Evolutionary conservation across 2,888 invertebrate genomes (phyloP), one percentile per base, ranked within the genome.

Genomic region (Agonum fuliginosum): DNA sequence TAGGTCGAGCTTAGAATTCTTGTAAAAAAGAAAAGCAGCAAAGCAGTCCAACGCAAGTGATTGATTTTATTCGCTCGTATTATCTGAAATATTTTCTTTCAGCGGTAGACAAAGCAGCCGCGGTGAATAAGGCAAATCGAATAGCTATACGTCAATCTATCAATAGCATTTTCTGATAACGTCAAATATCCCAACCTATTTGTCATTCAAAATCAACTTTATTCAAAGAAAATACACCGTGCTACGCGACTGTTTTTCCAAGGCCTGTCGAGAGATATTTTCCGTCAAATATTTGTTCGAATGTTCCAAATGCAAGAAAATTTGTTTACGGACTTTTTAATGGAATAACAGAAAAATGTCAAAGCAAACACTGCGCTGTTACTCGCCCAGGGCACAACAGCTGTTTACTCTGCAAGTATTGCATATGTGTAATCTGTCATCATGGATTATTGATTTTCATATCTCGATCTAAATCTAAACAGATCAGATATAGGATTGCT

Each of bases 121-220:
- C 54, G 12, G 41, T 67, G 67, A 62, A 62, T 62, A 62, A 62
- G 46, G 70, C 27, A 70, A 43, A 46, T 70, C 70, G 51, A 51
- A 72, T 43, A 72, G 37, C 54, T 51, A 20, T 54, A 72, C 43
- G 72, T 72, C 72, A 72, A 72, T 72, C 72, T 72, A 73, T 73
- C 73, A 73, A 73, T 73, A 73, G 62, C 73, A 73, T 73, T 73
- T 58, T 62, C 54, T 73, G 73, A 73, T 58, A 73, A 73, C 73
- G 34, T 73, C 73, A 73, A 73, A 72, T 72, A 72, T 72, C 73
- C 43, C 58, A 73, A 58, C 73, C 58, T 73, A 73, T 73, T 73
- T 73, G 73, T 73, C 73, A 73, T 73, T 73, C 41, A 58, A 58
- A 73, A 73, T 73, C 73, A 73, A 73, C 58, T 73, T 73, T 73